Evolutionary conservation across 2,888 invertebrate species (phyloP).

Genomic region (Cephus rjabovi): DNA sequence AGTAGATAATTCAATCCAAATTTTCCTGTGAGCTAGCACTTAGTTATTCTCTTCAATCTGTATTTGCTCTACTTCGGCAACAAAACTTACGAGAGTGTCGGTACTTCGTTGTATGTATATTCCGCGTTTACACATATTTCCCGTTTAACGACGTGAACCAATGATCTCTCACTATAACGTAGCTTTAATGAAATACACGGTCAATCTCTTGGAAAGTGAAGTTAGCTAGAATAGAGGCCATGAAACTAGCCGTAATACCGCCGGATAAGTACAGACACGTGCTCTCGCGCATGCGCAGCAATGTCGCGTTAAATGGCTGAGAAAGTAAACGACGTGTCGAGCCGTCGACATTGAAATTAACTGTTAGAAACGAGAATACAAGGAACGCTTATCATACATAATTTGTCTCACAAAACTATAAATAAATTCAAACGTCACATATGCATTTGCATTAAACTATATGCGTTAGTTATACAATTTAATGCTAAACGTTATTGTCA

Average conservation of each 20-base stretch:
- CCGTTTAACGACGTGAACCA: neutral
- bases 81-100: no score
- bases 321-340: slow-evolving; percentile 42
- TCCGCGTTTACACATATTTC: neutral
- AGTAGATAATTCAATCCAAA: neutral
- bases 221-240: neutral
- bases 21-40: neutral
- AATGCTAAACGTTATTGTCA: neutral
- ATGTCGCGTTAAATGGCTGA: slow-evolving; percentile 40
- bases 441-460: neutral
- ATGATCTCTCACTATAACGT: neutral
- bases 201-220: neutral
- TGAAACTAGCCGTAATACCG: neutral
- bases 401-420: neutral
- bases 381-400: neutral
- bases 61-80: neutral
- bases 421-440: neutral
- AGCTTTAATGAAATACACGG: neutral
- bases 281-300: neutral
- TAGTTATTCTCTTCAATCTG: neutral
- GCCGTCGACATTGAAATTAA: slow-evolving; percentile 34
- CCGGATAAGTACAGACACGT: neutral
- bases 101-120: no score
- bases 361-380: slow-evolving; percentile 18
- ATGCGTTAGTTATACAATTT: neutral